Conservation (phyloP, 2,113 vertebrate genomes). For the Sardina pilchardus region DNA sequence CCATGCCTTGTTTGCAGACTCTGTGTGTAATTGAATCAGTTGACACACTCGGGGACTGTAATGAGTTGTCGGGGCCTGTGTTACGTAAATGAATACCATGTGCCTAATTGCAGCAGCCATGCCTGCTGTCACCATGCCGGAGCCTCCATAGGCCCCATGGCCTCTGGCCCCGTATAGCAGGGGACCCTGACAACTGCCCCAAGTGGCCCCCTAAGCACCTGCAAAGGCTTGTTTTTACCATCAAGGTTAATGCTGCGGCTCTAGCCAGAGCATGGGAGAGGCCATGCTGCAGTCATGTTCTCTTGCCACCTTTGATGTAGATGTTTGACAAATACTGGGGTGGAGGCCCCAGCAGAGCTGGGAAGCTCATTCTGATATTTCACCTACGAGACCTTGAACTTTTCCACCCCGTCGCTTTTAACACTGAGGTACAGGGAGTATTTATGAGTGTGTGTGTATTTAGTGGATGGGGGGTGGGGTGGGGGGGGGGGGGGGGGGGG, state of each 20-base stretch:
- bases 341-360: background rate
- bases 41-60: conserved; percentile 25
- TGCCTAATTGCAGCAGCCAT: conserved; percentile 26
- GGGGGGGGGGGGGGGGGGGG: background rate
- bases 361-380: conserved; percentile 5
- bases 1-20: background rate
- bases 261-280: background rate
- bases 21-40: conserved; percentile 27
- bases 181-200: background rate
- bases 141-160: background rate
- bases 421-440: background rate
- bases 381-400: background rate
- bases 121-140: conserved; percentile 32
- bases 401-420: background rate
- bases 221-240: background rate
- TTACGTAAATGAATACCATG: conserved; percentile 42
- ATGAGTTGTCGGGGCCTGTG: conserved; percentile 34
- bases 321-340: background rate
- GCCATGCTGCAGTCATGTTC: background rate
- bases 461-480: background rate
- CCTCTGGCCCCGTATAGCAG: background rate
- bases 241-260: background rate
- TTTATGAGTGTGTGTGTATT: background rate
- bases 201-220: background rate
- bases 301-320: conserved; percentile 8